Base-by-base conservation (phyloP, 64 coral and sea anemone species). In the Montipora efflorescens region DNA sequence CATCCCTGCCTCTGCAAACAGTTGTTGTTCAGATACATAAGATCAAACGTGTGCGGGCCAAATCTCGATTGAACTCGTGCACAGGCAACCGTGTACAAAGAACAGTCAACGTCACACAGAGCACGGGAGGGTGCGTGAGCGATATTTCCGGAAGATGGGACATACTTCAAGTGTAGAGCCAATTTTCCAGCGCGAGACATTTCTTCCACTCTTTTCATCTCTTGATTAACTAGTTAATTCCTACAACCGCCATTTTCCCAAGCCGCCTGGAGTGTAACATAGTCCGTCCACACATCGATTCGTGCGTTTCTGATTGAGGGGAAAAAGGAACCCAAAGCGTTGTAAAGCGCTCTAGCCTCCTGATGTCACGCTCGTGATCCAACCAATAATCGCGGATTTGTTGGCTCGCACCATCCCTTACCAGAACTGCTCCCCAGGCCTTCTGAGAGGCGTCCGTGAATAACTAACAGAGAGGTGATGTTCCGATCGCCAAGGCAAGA, bases 161-260 rank as follows among this genome's bases (percentile, higher is more conserved):
- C 84, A 88, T 88, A 52, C 47, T 51, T 9, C 4, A 73, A 49
- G 7, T 7, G 25, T 5, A 88, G 16, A 25, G 67, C 49, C 47
- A 88, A 88, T 2, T 88, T 88, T 50, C 8, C 19, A 48, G 68
- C 21, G 5, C 84, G 67, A 47, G 19, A 21, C 46, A 46, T 21
- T 46, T 47, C 22, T 21, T 74, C 47, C 11, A 74, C 53, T 3
- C 53, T 49, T 73, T 88, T 73, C 25, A 88, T 3, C 18, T 74
- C 50, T 7, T 46, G 13, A 48, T 88, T 74, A 1, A 88, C 68
- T 11, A 22, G 45, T 8, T 46, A 48, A 88, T 28, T 75, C 52
- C 68, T 74, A 21, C 84, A 88, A n/a, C 66, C 84, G 25, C 52
- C 84, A 73, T 88, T 88, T 19, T 88, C 84, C 84, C 68, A 88